Evolutionary conservation across 2,113 vertebrate genomes (phyloP), one percentile per base, ranked within the genome.

Genomic region (Rhadina sibilatrix): DNA sequence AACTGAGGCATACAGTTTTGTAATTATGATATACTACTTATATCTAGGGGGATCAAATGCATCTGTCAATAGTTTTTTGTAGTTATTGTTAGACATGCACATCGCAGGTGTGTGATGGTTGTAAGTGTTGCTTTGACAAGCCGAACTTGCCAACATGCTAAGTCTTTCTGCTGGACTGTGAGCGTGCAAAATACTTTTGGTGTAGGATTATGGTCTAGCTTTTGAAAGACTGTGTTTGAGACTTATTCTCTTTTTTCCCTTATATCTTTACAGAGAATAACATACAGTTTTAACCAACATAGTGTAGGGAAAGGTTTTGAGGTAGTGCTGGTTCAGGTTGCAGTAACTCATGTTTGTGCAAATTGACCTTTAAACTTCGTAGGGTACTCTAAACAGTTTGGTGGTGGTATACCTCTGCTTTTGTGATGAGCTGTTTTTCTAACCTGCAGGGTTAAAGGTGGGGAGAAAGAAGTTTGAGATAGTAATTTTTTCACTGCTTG

Each of bases 191-290:
- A 49, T 69, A 18, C 49, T 65, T 80, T 2, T 33, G 23, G 11
- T 38, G 12, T 68, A 59, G 78, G 35, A 46, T 46, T 65, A 6
- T 35, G 42, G 38, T 72, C 49, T 47, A 70, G 28, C 40, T 74
- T 91, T 70, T 72, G 53, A 21, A 83, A 50, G 37, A 33, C 33
- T 74, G 9, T 77, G 28, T 69, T 74, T 91, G 40, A 64, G 20
- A 23, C 27, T 44, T 57, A 33, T 0, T 56, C 11, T n/a, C 7
- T 53, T 35, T n/a, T 16, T 5, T 3, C 6, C 1, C 1, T 21
- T 27, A 4, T 3, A 6, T 64, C 8, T 37, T 75, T 75, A 30
- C 42, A 25, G 38, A 71, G 21, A 72, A 12, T 64, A 47, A 24
- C 8, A 7, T 35, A 50, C 0, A 4, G 4, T 31, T 91, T 83